Conservation (phyloP, 2,113 vertebrate genomes). For the Halcyon senegalensis region DNA sequence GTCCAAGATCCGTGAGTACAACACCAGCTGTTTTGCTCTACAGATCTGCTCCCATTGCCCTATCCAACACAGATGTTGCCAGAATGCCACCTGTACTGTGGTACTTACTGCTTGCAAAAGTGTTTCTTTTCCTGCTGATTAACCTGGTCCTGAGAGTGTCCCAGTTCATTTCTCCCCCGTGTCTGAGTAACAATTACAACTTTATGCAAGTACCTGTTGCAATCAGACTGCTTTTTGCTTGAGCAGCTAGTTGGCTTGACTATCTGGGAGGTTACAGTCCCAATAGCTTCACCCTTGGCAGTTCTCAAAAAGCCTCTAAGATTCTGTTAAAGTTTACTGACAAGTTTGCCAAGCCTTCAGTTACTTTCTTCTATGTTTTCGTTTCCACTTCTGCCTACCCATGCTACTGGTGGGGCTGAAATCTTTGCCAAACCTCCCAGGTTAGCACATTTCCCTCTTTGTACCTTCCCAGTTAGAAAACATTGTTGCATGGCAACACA, state of each 20-base stretch:
- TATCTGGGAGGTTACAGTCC: background rate
- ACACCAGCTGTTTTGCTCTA: background rate
- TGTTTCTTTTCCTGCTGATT: background rate
- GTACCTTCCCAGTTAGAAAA: background rate
- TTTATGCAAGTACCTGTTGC: background rate
- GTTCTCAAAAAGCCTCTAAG: background rate
- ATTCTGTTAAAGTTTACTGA: background rate
- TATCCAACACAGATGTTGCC: background rate
- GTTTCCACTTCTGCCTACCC: background rate
- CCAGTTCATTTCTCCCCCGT: background rate
- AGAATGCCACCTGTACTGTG: background rate
- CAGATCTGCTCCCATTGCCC: background rate
- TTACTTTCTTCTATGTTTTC: background rate
- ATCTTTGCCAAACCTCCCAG: background rate
- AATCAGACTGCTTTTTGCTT: background rate
- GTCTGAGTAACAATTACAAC: background rate
- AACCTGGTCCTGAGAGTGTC: background rate
- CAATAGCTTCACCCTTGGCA: background rate
- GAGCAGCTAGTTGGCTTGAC: background rate
- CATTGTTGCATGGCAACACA: background rate
- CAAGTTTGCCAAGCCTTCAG: background rate
- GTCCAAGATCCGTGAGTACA: background rate
- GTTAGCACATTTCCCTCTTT: background rate
- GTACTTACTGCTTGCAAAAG: accelerated
- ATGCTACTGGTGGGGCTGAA: background rate